Evolutionary conservation across 2,888 invertebrate genomes (phyloP), one percentile per base, ranked within the genome.

Genomic region (Andrena flavipes): DNA sequence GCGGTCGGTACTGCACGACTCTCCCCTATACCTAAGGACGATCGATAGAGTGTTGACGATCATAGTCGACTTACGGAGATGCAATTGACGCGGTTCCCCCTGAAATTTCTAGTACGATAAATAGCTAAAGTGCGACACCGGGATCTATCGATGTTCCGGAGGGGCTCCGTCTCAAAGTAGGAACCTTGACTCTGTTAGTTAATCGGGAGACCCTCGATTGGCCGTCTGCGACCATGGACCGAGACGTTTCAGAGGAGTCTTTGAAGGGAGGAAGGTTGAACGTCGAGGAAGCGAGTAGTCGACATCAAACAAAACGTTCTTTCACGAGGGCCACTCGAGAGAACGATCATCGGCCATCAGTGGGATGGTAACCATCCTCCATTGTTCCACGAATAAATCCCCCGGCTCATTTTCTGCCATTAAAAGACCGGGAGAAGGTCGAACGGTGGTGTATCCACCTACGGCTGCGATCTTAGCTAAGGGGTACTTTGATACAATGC

Each of bases 321-420:
- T 77, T 63, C 62, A 64, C 63, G 49, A 68, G 56, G 63, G 10
- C 68, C 70, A 16, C 71, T 77, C 29, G 71, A 77, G 74, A 62
- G 76, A 77, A 77, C 65, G 83, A 82, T 79, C 65, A 78, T 73
- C 75, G 75, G 65, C 69, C 54, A 63, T 63, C 60, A 23, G 49
- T 56, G 35, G 75, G 48, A 72, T 51, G 67, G 75, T 70, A 70
- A 72, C 63, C 64, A 68, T 76, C n/a, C 51, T 56, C 71, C 56
- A 84, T 78, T 84, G 78, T 82, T 82, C 69, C 76, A 35, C 65
- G 72, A 76, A 42, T 56, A 63, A 82, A 76, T 76, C 76, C 59
- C 51, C 54, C 56, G 23, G 68, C 64, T 74, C 68, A 67, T 56
- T 64, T 82, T 51, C 42, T 2, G 68, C 71, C 60, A 16, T 67